Percentiles rank a stretch among this genome's conserved stretches.
Conservation (phyloP, 2,113 vertebrate species). For the Aegotheles bennettii region DNA sequence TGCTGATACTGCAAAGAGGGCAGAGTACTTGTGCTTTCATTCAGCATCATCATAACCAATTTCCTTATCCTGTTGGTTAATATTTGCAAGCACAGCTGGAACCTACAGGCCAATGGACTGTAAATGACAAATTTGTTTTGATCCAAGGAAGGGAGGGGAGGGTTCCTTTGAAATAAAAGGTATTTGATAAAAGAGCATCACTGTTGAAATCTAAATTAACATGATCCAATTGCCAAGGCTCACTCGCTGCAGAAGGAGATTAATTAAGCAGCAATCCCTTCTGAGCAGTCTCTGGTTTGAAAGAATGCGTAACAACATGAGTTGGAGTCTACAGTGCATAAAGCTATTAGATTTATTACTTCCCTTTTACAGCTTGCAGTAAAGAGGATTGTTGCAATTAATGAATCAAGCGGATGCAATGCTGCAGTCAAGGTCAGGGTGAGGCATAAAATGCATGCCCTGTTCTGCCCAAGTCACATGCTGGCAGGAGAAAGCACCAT, state of each 20-base stretch:
- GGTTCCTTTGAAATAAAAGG: background rate
- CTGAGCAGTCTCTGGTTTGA: background rate
- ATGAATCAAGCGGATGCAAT: background rate
- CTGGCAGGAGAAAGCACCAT: background rate
- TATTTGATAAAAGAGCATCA: background rate
- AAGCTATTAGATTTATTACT: slow-evolving; percentile 22
- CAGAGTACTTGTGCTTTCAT: background rate
- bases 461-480: background rate
- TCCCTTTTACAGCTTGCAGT: background rate
- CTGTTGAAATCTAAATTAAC: background rate
- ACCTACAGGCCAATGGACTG: background rate
- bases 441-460: background rate
- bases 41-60: background rate
- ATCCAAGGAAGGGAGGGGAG: background rate
- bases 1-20: background rate
- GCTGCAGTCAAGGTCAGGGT: background rate
- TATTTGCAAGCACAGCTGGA: background rate
- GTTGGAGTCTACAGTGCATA: background rate
- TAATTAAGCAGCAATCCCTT: background rate
- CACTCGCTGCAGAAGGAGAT: background rate
- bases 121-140: background rate
- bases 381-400: background rate
- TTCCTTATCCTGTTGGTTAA: background rate
- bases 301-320: background rate
- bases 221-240: background rate